Base-by-base conservation (phyloP, 2,113 vertebrate species). In the Leuciscus idus region DNA sequence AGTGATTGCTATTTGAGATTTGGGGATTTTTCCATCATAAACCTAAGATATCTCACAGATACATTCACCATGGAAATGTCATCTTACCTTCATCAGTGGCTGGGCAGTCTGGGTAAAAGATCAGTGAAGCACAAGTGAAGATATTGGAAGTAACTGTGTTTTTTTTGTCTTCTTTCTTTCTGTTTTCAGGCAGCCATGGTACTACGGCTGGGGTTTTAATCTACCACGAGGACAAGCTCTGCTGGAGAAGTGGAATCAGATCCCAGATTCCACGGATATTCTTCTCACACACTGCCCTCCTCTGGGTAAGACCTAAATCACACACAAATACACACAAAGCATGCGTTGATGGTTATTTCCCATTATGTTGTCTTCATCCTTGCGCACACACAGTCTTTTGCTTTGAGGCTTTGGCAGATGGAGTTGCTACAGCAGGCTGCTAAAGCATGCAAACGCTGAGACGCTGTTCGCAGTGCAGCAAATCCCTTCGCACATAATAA, bases 151-250 rank as follows among this genome's bases (percentile, higher is more conserved):
- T 76, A 19, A 81, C 59, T 70, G 68, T 83, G 62, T 39, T 9
- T 39, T 57, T 75, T 28, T 75, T 23, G 62, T 15, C 70, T 19
- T 57, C 8, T 86, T 19, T 73, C 33, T 89, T 59, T 85, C 17
- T 84, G 21, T 52, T 3, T 83, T n/a, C 92, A 98, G 98, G 98
- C 98, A 99, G 95, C 98, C 98, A 79, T 99, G 98, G 98, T 99
- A 98, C 91, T 98, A 98, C 1, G 97, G 97, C 90, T 99, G 98
- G 98, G 98, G 98, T 86, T 99, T 99, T 91, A 99, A 99, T 93
- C 95, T 99, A 76, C 98, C 97, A 0, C 93, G 98, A 86, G 98
- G 98, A 88, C 98, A 99, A 93, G 97, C 98, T 28, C 95, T 99
- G 87, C 94, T 99, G 91, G 98, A 99, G 95, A 99, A 99, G 89